A percentile compares a stretch with the other conserved stretches of the same genome.
Conservation (phyloP, 2,113 vertebrate species). For the Periophthalmodon schlosseri region DNA sequence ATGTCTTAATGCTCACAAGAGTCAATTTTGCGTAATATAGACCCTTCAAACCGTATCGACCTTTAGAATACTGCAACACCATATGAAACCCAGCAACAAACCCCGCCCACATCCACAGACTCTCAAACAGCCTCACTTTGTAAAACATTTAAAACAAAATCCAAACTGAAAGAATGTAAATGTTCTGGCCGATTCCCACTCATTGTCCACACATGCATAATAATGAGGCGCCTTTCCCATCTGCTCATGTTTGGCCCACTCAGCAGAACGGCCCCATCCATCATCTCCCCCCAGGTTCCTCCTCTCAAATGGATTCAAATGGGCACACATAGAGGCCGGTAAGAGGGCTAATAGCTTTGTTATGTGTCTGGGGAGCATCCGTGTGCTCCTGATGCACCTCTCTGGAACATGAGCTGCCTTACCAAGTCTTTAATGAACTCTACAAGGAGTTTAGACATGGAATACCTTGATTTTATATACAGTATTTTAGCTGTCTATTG, state of each 20-base stretch:
- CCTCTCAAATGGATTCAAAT: constrained; percentile 71
- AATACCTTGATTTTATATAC: neutral
- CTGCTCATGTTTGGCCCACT: constrained; percentile 56
- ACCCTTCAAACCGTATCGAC: neutral
- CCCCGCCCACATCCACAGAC: too few relatives aligned
- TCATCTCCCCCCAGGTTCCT: constrained; percentile 43
- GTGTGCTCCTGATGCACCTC: constrained; percentile 52
- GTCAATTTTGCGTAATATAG: too few relatives aligned
- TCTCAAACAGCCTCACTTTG: too few relatives aligned
- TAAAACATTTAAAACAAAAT: neutral
- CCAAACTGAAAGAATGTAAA: neutral
- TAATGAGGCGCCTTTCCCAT: constrained; percentile 35
- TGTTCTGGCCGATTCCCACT: neutral
- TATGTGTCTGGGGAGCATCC: constrained; percentile 49
- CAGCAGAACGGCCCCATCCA: constrained; percentile 57
- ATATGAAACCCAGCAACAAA: neutral
- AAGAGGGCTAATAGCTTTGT: constrained; percentile 59
- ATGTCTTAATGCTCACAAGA: too few relatives aligned
- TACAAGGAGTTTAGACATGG: constrained; percentile 22
- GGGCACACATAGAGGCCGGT: constrained; percentile 59
- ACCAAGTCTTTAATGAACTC: constrained; percentile 42
- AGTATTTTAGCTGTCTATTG: neutral
- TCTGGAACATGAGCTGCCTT: constrained; percentile 43
- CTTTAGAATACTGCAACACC: too few relatives aligned
- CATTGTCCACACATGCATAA: constrained; percentile 31